Base-by-base conservation (phyloP, 2,113 vertebrate genomes). In the Tupaia chinensis region DNA sequence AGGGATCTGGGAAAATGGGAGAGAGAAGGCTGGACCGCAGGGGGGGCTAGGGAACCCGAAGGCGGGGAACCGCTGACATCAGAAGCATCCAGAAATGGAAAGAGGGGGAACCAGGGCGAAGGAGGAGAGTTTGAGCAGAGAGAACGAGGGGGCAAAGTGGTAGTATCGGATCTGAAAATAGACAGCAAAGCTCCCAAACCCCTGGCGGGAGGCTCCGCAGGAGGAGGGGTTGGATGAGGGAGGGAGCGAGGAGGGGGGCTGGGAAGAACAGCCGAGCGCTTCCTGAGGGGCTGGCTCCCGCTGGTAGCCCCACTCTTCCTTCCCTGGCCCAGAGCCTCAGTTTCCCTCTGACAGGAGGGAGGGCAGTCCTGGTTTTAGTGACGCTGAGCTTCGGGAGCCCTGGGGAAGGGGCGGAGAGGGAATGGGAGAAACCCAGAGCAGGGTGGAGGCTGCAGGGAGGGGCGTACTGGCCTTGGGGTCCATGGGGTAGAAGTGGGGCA, bases 71-170 rank as follows among this genome's bases (percentile, higher is more conserved):
- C 73, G 12, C 93, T 84, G 80, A 91, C 87, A 88, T 93, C 87
- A 97, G 97, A 98, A 96, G 87, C 97, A 97, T 96, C 98, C 96
- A 97, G 97, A 98, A 97, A 54, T 90, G 92, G 80, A 13, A 93
- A 96, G 88, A 95, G 87, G 74, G 76, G 92, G 87, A 53, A 92
- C 87, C n/a, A 86, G 87, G 34, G 72, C 63, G 86, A 88, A 95
- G 94, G 96, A 93, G 90, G 94, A 95, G 95, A 95, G 91, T 97
- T 95, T 94, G 63, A 92, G 91, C 82, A 93, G 69, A 68, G 27
- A 95, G 90, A 93, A 88, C 68, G 89, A 97, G 93, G 82, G 92
- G 95, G 91, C 90, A 94, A 97, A 96, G 94, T 94, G 89, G 79
- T 96, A 98, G 97, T 97, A 96, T 92, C 97, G 87, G 94, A 93